phyloP scores from a whole-genome alignment of 2,888 invertebrate species.

The Chalcosyrphus nemorum region DNA sequence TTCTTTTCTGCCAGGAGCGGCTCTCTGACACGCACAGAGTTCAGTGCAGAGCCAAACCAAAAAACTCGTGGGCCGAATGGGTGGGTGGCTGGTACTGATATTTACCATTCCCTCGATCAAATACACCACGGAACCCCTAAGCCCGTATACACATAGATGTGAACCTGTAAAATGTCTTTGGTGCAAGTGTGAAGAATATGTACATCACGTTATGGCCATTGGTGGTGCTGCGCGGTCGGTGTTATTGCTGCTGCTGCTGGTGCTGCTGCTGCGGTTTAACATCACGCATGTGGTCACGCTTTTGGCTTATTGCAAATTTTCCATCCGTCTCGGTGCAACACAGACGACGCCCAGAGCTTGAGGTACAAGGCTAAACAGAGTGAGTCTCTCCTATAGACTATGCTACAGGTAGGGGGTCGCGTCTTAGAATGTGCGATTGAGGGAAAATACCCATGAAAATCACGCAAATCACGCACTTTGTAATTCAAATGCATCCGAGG shows the following conservation, averaged over 20 bases:
- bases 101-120: conserved; percentile 49
- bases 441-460: conserved; percentile 67
- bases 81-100: conserved; percentile 60
- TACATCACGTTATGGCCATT: conserved; percentile 62
- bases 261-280: conserved; percentile 35
- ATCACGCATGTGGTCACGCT: conserved; percentile 72
- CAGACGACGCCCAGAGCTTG: conserved; percentile 30
- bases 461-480: conserved; percentile 73
- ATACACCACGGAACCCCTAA: conserved; percentile 27
- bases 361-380: neutral
- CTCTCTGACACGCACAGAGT: conserved; percentile 63
- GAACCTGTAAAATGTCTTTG: conserved; percentile 54
- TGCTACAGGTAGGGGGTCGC: conserved; percentile 60
- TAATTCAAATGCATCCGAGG: conserved; percentile 62
- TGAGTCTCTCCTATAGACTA: neutral
- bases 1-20: conserved; percentile 47
- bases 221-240: conserved; percentile 32
- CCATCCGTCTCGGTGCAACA: conserved; percentile 54
- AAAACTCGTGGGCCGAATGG: conserved; percentile 63
- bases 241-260: conserved; percentile 9
- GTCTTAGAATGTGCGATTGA: conserved; percentile 59
- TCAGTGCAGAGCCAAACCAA: conserved; percentile 6
- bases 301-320: conserved; percentile 58
- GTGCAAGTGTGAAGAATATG: conserved; percentile 69
- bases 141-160: conserved; percentile 33